A percentile compares a stretch with the other conserved stretches of the same genome.
These are phyloP conservation scores for Mycteria americana DNA, from an alignment of 2,797 vertebrate species.

Conservation along the genomic window DNA sequence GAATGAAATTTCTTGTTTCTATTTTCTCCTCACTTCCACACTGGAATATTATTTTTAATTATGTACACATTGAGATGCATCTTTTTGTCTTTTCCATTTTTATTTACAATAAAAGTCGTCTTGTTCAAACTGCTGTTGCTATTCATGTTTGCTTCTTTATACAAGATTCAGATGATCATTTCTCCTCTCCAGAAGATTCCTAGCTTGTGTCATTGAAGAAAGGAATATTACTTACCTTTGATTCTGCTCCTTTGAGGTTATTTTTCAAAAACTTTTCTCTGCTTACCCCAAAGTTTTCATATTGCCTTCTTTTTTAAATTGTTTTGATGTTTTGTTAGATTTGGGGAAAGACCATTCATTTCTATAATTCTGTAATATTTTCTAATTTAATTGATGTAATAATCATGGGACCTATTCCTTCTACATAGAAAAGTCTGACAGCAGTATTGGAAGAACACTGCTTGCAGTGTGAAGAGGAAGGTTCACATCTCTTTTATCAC, in stretches of 20 bases:
- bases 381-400: neutral
- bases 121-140: neutral
- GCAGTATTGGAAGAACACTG: neutral
- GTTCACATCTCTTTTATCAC: neutral
- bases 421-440: neutral
- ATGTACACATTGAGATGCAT: neutral
- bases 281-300: neutral
- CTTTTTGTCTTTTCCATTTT: neutral
- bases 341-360: neutral
- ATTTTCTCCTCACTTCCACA: neutral
- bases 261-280: neutral
- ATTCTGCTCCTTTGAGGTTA: neutral
- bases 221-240: neutral
- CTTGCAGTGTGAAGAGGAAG: neutral
- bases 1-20: neutral
- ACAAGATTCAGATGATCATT: neutral
- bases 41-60: neutral
- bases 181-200: neutral
- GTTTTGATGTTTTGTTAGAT: neutral
- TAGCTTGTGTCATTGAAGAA: neutral
- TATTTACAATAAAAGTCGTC: neutral
- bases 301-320: neutral
- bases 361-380: neutral
- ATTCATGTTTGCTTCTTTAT: neutral
- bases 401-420: neutral